Percentiles rank a stretch among this genome's conserved stretches.
Conservation (phyloP, 53 echinoderm and acorn worm species). For the Temnopleurus reevesii region DNA sequence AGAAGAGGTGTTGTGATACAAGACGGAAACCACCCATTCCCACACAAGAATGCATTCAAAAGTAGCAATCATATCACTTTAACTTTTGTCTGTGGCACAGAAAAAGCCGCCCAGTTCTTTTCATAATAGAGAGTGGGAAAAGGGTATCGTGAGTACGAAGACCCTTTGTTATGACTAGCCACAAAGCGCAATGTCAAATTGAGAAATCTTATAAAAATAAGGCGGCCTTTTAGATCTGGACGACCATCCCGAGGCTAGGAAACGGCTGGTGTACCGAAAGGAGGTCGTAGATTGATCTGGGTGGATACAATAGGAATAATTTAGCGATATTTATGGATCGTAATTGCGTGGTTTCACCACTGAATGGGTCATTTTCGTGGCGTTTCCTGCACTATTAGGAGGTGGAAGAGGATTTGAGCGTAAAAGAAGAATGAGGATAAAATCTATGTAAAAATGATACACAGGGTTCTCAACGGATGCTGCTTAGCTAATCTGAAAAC, state of each 20-base stretch:
- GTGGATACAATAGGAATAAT: not conserved
- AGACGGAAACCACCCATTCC: not conserved
- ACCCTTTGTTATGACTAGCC: not conserved
- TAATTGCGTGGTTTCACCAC: conserved; percentile 13
- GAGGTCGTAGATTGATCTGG: not conserved
- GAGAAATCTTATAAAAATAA: not conserved
- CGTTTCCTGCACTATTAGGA: not conserved
- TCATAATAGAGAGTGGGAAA: not conserved
- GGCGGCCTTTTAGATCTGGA: not conserved
- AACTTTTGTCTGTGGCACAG: not conserved
- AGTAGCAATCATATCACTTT: not conserved
- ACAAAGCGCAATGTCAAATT: not conserved
- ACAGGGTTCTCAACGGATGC: not conserved
- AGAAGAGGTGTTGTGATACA: not conserved
- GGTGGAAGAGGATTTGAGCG: not conserved
- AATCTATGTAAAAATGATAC: not conserved
- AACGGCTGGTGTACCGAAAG: not conserved
- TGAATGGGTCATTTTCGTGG: not conserved
- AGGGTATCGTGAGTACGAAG: not conserved
- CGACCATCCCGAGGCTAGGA: not conserved
- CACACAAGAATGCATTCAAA: not conserved
- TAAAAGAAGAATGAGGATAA: no score
- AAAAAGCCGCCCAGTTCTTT: not conserved
- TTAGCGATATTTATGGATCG: not conserved
- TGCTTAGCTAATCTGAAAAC: not conserved